Evolutionary conservation across 2,797 vertebrate species (phyloP), one percentile per base, ranked within the genome.

Genomic region (Lacerta viridis): DNA sequence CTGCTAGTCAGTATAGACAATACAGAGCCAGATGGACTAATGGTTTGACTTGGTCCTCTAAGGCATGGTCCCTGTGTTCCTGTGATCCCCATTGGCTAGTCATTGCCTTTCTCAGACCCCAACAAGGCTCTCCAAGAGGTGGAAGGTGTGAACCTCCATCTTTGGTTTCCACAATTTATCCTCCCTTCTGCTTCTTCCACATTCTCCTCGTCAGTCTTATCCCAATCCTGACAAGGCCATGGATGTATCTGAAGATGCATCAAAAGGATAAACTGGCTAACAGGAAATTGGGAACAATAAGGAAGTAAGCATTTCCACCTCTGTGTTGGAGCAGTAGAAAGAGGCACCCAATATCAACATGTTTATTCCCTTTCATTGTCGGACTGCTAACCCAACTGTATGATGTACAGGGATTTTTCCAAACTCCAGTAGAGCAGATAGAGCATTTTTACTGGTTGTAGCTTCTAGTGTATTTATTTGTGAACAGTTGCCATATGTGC

Each of bases 191-290:
- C 50, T 50, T 50, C 50, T 55, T 55, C 50, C 50, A 55, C 50
- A 55, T 55, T 55, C 50, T 55, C 50, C 50, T 55, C 50, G 13
- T 15, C 50, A 3, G 1, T 55, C 13, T 55, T 15, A 55, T 55
- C 50, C 50, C 50, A 55, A 15, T 55, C 50, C 50, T 55, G 50
- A 50, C 50, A 50, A 50, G 50, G 50, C 13, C 50, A 50, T 50
- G 50, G 50, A 13, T 50, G 11, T 50, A 50, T 50, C 50, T 13
- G 11, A 74, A 39, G 98, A 99, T 84, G 66, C 99, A 99, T 99
- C 98, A 98, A 98, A 98, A 99, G 98, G 98, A 98, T 98, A 98
- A 98, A 64, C 98, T 98, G 98, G 98, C 97, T 95, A 72, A 91
- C 96, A 97, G 94, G 98, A 98, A 98, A 98, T 93, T 97, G 97